Conservation (phyloP, 2,888 invertebrate genomes). For the Chelonus formosanus region DNA sequence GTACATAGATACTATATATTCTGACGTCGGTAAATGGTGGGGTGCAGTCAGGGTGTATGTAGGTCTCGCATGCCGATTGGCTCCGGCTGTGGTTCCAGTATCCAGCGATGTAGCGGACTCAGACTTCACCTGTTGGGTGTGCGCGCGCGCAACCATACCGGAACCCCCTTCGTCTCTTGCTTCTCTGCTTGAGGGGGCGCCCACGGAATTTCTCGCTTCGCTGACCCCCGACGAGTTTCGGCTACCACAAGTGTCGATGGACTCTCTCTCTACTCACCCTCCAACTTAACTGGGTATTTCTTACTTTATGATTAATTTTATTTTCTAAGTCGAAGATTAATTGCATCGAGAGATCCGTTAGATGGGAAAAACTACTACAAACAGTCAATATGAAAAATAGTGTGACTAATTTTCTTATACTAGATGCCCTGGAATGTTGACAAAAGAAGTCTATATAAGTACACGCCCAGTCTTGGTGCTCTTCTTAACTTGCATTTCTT, state of each 20-base stretch:
- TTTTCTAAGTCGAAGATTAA: neutral
- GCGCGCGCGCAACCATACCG: constrained; percentile 37
- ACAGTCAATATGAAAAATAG: no score
- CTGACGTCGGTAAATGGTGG: constrained; percentile 42
- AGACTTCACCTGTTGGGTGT: constrained; percentile 31
- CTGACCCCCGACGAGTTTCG: constrained; percentile 43
- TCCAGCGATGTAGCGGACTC: constrained; percentile 20
- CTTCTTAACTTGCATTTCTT: constrained; percentile 28
- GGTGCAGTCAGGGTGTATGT: constrained; percentile 54
- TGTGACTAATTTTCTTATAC: neutral
- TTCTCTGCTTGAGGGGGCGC: constrained; percentile 38
- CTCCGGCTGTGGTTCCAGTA: constrained; percentile 35
- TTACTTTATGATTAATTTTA: neutral
- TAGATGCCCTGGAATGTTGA: constrained; percentile 11
- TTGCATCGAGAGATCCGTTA: neutral
- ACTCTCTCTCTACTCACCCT: constrained; percentile 18
- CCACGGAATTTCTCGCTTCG: constrained; percentile 46
- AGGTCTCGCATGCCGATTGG: constrained; percentile 61
- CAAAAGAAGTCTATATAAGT: constrained; percentile 24
- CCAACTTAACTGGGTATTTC: neutral
- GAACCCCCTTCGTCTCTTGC: constrained; percentile 36
- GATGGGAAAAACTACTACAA: no score
- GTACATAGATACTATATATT: constrained; percentile 45
- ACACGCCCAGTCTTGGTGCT: constrained; percentile 11
- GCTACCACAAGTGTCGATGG: constrained; percentile 24